Evolutionary conservation across 2,113 vertebrate genomes (phyloP), one percentile per base, ranked within the genome.

Genomic region (Hypocryptadius cinnamomeus): DNA sequence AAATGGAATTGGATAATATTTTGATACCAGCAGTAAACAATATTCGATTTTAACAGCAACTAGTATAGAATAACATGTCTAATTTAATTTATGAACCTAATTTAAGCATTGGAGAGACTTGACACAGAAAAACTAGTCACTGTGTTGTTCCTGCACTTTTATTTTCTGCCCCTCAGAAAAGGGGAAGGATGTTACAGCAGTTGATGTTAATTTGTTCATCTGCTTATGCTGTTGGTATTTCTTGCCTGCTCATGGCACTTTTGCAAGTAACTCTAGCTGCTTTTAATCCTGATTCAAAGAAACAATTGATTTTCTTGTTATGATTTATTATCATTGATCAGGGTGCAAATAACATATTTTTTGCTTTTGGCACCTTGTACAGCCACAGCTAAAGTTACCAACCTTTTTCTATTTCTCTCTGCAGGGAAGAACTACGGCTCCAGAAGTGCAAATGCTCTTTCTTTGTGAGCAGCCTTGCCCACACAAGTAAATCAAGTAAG

Each of bases 251-350:
- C 8, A 3, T 79, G 83, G 39, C 28, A 60, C 90, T 90, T 93
- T 66, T 94, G 54, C 56, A 35, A 66, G 59, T 61, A 54, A 51
- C 53, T 78, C 31, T 57, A 65, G n/a, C 37, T 73, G 68, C 53
- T 87, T 33, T 71, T 92, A 77, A 93, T 87, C 71, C 63, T 68
- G 59, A 91, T 48, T 82, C 78, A 89, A 94, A 85, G 54, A 90
- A 93, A 68, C 24, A 78, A 93, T 90, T 80, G 71, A 86, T 93
- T 89, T 85, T 91, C 71, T 87, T 85, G 45, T 93, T 85, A 79
- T 77, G 85, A 96, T 94, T 95, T 93, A 95, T 94, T 86, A 90
- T 78, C 85, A 89, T 87, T 48, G 90, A 94, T 87, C 89, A 93
- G 68, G 39, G 39, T 73, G 74, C 2, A 4, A 93, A 70, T 51